Conservation (phyloP, 2,113 vertebrate species). For the Aleadryas rufinucha region DNA sequence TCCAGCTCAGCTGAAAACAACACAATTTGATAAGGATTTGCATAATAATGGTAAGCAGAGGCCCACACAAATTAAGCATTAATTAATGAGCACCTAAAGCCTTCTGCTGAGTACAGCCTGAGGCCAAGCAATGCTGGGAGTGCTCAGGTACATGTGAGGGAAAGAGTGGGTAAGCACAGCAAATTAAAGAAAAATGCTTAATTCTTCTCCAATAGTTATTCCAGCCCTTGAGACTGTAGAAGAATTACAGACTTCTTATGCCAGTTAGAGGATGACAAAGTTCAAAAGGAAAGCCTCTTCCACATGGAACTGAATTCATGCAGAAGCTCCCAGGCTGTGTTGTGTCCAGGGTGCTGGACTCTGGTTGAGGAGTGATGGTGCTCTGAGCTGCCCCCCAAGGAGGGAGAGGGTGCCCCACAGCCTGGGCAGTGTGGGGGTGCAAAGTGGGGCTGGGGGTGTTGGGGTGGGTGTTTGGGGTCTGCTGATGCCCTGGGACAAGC, state of each 20-base stretch:
- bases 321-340: background rate
- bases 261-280: background rate
- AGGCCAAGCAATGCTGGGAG: background rate
- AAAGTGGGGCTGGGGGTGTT: background rate
- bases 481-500: background rate
- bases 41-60: slow-evolving; percentile 12
- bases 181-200: background rate
- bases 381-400: background rate
- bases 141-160: background rate
- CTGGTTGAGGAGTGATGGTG: background rate
- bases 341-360: background rate
- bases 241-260: background rate
- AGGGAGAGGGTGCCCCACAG: background rate
- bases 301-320: background rate
- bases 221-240: background rate
- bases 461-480: background rate
- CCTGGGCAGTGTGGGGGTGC: background rate
- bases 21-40: slow-evolving; percentile 3
- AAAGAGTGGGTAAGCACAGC: background rate
- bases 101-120: background rate
- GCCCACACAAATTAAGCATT: slow-evolving; percentile 19
- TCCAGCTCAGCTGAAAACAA: background rate
- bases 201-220: background rate
- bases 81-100: slow-evolving; percentile 24
- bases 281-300: background rate